Conservation (phyloP, 2,113 vertebrate species). For the Solea senegalensis region DNA sequence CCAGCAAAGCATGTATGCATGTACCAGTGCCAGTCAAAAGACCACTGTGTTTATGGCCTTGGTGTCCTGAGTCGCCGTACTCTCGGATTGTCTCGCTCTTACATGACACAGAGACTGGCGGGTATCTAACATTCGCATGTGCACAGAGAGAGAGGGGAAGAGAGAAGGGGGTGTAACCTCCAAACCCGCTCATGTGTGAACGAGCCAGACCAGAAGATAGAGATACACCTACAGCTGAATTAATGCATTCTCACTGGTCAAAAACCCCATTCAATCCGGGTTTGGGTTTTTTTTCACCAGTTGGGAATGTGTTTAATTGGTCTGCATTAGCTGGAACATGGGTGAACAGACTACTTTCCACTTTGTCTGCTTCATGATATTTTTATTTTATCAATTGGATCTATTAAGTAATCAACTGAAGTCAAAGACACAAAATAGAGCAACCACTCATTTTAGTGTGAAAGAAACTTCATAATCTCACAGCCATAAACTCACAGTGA, state of each 20-base stretch:
- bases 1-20: slow-evolving; percentile 25
- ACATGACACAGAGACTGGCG: not conserved
- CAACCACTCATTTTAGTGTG: too few relatives aligned
- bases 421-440: too few relatives aligned
- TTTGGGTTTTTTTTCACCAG: too few relatives aligned
- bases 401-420: too few relatives aligned
- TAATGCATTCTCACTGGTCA: slow-evolving; percentile 21
- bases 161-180: not conserved
- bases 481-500: not conserved
- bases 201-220: too few relatives aligned
- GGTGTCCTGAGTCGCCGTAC: slow-evolving; percentile 23
- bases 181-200: not conserved
- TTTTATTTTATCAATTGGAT: too few relatives aligned
- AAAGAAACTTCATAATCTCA: not conserved
- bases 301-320: too few relatives aligned
- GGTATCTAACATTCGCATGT: not conserved
- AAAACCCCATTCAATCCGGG: too few relatives aligned
- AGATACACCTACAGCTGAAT: slow-evolving; percentile 10
- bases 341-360: too few relatives aligned
- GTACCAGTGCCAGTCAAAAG: slow-evolving; percentile 44
- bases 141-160: too few relatives aligned
- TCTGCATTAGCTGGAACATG: too few relatives aligned
- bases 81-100: slow-evolving; percentile 37
- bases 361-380: too few relatives aligned
- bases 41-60: slow-evolving; percentile 28